A percentile compares a stretch with the other conserved stretches of the same genome.
Evolutionary conservation across 2,797 vertebrate species (phyloP).

Genomic region (Pachyuromys duprasi): DNA sequence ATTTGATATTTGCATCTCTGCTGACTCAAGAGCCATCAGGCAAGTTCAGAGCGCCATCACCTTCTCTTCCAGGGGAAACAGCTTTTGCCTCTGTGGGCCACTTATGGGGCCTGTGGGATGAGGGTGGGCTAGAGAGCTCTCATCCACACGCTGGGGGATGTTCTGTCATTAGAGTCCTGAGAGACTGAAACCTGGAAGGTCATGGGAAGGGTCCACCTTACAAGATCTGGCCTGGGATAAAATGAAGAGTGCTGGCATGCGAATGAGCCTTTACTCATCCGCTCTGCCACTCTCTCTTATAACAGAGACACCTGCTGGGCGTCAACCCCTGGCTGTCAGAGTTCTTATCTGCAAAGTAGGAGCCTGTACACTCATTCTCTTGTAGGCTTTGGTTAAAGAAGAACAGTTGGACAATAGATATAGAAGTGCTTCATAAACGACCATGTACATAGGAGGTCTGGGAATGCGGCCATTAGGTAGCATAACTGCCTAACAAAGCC

Average conservation of each 20-base stretch:
- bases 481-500: neutral
- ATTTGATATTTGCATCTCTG: neutral
- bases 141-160: too few species aligned
- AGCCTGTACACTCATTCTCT: neutral
- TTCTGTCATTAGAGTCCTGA: neutral
- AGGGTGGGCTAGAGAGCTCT: neutral
- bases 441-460: neutral
- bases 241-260: neutral
- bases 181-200: neutral
- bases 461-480: neutral
- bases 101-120: neutral
- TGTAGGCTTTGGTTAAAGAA: slow-evolving; percentile 1
- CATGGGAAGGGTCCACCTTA: neutral
- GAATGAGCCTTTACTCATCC: neutral
- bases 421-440: neutral
- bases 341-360: neutral
- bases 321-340: neutral
- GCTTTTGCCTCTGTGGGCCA: neutral
- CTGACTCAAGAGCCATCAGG: neutral
- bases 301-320: neutral
- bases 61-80: neutral
- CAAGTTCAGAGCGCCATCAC: neutral
- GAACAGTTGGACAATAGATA: neutral
- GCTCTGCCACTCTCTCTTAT: slow-evolving; percentile 5
- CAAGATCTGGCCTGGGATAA: neutral